phyloP scores from a whole-genome alignment of 2,113 vertebrate species.

The Raphicerus campestris region DNA sequence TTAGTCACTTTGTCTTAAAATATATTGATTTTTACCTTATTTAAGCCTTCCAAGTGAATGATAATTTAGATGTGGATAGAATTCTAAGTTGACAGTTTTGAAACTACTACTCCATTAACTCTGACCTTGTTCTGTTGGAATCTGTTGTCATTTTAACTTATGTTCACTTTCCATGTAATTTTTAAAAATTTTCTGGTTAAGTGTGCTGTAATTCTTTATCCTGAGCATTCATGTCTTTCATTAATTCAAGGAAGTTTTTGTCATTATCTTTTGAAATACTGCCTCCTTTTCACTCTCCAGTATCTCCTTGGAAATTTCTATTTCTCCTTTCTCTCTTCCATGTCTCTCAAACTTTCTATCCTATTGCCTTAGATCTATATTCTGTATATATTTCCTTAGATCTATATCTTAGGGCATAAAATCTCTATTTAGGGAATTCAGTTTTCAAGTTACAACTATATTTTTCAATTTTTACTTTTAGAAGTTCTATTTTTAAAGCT shows the following conservation, averaged over 20 bases:
- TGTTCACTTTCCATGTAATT: background rate
- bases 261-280: background rate
- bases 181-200: background rate
- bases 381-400: background rate
- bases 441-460: background rate
- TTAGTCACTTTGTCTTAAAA: background rate
- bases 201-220: background rate
- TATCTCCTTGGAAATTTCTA: background rate
- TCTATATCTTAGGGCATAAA: background rate
- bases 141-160: background rate
- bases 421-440: background rate
- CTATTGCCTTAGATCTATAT: background rate
- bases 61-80: background rate
- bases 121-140: background rate
- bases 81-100: background rate
- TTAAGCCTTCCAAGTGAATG: background rate
- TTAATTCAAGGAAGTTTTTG: background rate
- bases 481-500: background rate
- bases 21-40: background rate
- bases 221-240: background rate
- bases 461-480: background rate
- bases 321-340: background rate
- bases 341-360: background rate
- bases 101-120: background rate
- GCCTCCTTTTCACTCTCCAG: background rate